Conservation (phyloP, 2,113 vertebrate genomes). For the Brachyhypopomus occidentalis region DNA sequence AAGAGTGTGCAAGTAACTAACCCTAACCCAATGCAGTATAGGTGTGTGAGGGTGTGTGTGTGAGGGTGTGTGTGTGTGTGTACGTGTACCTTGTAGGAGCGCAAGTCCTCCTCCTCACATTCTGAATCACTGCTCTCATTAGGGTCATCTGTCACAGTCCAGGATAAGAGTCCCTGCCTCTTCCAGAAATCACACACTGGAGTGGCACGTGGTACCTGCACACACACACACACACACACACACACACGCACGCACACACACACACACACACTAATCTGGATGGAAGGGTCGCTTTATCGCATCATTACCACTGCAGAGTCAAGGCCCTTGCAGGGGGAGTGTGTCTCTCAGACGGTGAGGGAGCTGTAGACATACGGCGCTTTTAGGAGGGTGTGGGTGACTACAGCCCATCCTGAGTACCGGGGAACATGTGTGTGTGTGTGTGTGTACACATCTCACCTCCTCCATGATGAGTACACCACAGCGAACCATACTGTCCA, state of each 20-base stretch:
- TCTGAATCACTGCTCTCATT: constrained; percentile 80
- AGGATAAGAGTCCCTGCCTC: constrained; percentile 55
- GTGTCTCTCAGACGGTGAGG: too few species aligned
- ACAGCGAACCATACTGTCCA: constrained; percentile 87
- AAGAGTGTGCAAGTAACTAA: too few species aligned
- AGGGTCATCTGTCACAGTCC: constrained; percentile 74
- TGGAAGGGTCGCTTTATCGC: too few species aligned
- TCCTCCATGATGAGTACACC: constrained; percentile 87
- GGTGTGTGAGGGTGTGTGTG: too few species aligned
- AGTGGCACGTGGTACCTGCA: constrained; percentile 59
- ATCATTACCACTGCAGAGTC: too few species aligned
- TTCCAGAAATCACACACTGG: constrained; percentile 76
- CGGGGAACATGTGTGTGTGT: not conserved
- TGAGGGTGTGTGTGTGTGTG: not conserved
- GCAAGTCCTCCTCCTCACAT: constrained; percentile 64
- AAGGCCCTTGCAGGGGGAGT: too few species aligned
- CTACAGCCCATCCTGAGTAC: too few species aligned
- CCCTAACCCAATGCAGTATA: too few species aligned
- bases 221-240: constrained; percentile 23
- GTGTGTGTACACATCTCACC: constrained; percentile 69
- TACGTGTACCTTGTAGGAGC: constrained; percentile 81
- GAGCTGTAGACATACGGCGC: too few species aligned
- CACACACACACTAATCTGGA: not conserved
- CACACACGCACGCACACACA: constrained; percentile 23
- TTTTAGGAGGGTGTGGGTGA: too few species aligned